Evolutionary conservation across 2,888 invertebrate genomes (phyloP).

Genomic region (Dynastes grantii): DNA sequence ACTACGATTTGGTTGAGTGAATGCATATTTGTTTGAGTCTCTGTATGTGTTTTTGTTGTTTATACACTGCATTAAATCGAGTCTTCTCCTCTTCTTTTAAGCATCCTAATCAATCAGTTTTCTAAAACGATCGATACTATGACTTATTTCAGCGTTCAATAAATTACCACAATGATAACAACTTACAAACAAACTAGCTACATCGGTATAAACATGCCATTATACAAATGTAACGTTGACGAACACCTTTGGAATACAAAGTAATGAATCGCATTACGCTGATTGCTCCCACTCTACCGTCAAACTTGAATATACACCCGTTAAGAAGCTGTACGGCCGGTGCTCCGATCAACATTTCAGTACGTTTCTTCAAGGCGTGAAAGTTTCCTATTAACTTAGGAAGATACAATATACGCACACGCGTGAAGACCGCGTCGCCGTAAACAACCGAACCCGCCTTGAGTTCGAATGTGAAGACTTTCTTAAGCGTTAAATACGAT

Average conservation of each 20-base stretch:
- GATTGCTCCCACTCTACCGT: slow-evolving; percentile 34
- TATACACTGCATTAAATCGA: too few relatives aligned
- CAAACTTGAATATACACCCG: slow-evolving; percentile 33
- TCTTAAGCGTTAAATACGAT: neutral
- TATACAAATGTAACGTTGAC: too few relatives aligned
- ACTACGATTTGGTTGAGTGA: too few relatives aligned
- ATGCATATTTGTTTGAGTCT: too few relatives aligned
- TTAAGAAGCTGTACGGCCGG: slow-evolving; percentile 28
- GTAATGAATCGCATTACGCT: slow-evolving; percentile 21
- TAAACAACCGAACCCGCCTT: neutral
- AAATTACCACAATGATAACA: too few relatives aligned
- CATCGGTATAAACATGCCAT: too few relatives aligned
- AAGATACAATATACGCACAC: neutral
- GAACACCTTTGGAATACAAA: slow-evolving; percentile 38
- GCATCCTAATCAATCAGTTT: too few relatives aligned
- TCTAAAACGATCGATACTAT: too few relatives aligned
- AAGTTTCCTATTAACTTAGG: slow-evolving; percentile 26
- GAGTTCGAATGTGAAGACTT: neutral
- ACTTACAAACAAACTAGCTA: too few relatives aligned
- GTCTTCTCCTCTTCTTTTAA: too few relatives aligned
- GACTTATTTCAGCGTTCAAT: too few relatives aligned
- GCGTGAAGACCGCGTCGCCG: neutral
- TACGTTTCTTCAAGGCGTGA: slow-evolving; percentile 31
- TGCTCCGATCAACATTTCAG: slow-evolving; percentile 38
- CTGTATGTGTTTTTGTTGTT: too few relatives aligned